Evolutionary conservation across 2,113 vertebrate species (phyloP), one percentile per base, ranked within the genome.

Genomic region (Campylorhamphus procurvoides): DNA sequence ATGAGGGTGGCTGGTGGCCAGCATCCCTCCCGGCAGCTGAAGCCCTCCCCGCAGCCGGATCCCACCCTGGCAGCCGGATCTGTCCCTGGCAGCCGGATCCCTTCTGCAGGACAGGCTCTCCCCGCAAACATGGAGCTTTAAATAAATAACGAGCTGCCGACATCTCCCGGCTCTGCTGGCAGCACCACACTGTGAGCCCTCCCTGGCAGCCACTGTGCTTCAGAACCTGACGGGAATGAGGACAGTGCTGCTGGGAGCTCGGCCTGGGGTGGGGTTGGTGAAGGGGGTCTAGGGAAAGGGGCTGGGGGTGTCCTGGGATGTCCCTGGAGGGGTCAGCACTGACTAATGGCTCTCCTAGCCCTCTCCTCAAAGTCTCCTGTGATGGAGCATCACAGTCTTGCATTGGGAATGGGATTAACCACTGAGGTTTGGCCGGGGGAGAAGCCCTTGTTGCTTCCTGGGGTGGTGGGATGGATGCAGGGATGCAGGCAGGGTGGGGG

Each of bases 91-190:
- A 91, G 84, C 56, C 35, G 53, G 59, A 77, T 84, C 56, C 52
- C 39, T 66, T 73, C 77, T 29, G 79, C 84, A 81, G 93, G 84
- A 75, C 91, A 33, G 35, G 64, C 19, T 12, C 93, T 68, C 46
- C 91, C 80, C 12, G 9, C 88, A 67, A 91, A 29, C 89, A 92
- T 71, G 74, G 47, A 71, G 89, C 81, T 78, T 75, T 77, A 91
- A 88, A 94, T 94, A 94, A 94, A 89, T 87, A 74, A 91, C 44
- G 52, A 90, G 75, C 62, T 67, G 76, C 75, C 23, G 52, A 46
- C 91, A 68, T 67, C 93, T 78, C 95, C 91, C 14, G 7, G 75
- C 86, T 69, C 86, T 10, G 72, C 79, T 49, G 76, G 73, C 83
- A 77, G 93, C 64, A 2, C 75, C 93, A 44, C 12, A 60, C 94